Evolutionary conservation across 23 tunicate genomes (phyloP).

Genomic region (Ascidia mentula): DNA sequence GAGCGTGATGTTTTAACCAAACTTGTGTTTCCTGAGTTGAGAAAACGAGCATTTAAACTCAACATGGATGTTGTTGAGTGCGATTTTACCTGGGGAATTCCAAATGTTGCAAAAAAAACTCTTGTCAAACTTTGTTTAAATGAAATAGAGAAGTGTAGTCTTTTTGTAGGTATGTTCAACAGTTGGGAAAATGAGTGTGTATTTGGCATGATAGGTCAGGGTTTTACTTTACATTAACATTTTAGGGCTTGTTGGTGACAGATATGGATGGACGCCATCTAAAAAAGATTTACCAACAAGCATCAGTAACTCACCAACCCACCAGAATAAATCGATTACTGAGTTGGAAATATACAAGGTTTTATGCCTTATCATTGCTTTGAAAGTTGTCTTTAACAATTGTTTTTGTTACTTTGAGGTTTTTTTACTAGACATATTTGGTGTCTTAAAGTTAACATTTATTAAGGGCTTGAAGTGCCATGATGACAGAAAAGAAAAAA

Average conservation of each 20-base stretch:
- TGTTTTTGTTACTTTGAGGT: neutral
- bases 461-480: neutral
- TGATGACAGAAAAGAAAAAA: neutral
- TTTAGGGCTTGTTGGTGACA: constrained; percentile 47
- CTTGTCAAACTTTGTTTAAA: constrained; percentile 33
- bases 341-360: constrained; percentile 45
- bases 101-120: constrained; percentile 7
- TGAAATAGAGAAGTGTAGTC: constrained; percentile 32
- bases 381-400: neutral
- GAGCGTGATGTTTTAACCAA: constrained; percentile 50
- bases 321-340: constrained; percentile 35
- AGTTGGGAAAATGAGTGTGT: too few relatives aligned
- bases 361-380: neutral
- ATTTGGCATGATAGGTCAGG: too few relatives aligned
- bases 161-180: constrained; percentile 49
- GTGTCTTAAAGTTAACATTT: neutral
- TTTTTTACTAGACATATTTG: neutral
- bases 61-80: constrained; percentile 37
- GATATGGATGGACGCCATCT: constrained; percentile 64
- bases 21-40: constrained; percentile 41
- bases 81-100: constrained; percentile 70
- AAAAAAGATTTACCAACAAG: constrained; percentile 16
- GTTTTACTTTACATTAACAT: too few relatives aligned
- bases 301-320: constrained; percentile 10
- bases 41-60: constrained; percentile 23